Base-by-base conservation (phyloP, 2,888 invertebrate species). In the Drosophila fungiperda region DNA sequence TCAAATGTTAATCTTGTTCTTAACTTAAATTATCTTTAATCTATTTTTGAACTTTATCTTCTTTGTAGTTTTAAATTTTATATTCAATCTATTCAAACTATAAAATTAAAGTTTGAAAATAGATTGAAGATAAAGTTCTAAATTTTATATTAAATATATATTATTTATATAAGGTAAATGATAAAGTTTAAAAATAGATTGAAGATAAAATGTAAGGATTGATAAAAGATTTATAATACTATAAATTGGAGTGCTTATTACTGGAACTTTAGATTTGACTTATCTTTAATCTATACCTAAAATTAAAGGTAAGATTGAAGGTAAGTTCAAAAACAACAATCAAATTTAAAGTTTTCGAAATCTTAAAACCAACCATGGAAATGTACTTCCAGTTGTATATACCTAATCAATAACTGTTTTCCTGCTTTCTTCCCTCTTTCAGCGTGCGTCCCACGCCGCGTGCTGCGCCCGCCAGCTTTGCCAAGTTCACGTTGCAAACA, bases 401-500 rank as follows among this genome's bases (percentile, higher is more conserved):
- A 6, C n/a, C 26, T 6, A 20, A 32, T 38, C 9, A 20, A 54
- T 26, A 20, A 57, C n/a, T 15, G 0, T 38, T 38, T 45, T 6
- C 23, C 23, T 26, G 4, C n/a, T 15, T 35, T 17, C 0, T 35
- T 0, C 15, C 3, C 11, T 55, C 54, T 2, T 20, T 0, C 53
- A 93, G 79, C 85, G 93, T 77, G 67, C 93, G 85, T 73, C 92
- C 85, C 90, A 94, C 90, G 77, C 92, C 92, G 69, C 88, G 87
- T 4, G 84, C 90, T 73, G 82, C 70, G 52, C 94, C 92, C 92
- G 94, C 83, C 92, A 94, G 94, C 68, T 91, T 89, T 59, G 91
- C 92, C 60, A 96, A 95, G 92, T 96, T 94, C 79, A 95, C 95
- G 5, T 91, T 96, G 60, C 96, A 96, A 82, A 95, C 96, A 36